A percentile compares a stretch with the other conserved stretches of the same genome.
phyloP scores from a whole-genome alignment of 2,888 invertebrate genomes.

The Amphiduros pacificus region DNA sequence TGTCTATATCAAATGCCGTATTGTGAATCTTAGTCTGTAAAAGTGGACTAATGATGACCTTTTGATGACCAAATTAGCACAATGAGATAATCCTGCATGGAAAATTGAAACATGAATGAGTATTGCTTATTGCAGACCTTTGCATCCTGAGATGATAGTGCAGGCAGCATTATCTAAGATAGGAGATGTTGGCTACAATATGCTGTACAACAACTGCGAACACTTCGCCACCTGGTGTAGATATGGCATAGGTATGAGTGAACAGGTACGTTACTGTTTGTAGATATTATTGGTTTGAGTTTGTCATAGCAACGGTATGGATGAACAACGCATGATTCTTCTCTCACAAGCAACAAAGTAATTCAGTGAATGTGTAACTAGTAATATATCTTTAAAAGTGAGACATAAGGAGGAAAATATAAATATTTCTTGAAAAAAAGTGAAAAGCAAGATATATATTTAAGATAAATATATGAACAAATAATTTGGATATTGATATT shows the following conservation, averaged over 20 bases:
- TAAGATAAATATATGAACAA: too few species aligned
- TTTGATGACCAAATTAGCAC: too few species aligned
- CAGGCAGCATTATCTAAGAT: constrained; percentile 43
- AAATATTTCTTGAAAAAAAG: too few species aligned
- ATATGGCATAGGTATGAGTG: constrained; percentile 48
- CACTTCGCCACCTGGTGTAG: constrained; percentile 57
- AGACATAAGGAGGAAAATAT: too few species aligned
- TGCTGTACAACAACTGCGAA: constrained; percentile 56
- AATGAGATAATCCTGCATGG: background rate
- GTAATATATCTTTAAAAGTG: background rate
- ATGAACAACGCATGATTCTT: background rate
- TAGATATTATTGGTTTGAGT: background rate
- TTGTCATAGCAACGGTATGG: background rate
- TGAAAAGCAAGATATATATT: too few species aligned
- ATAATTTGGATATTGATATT: too few species aligned
- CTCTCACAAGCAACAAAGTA: background rate
- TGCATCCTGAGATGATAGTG: constrained; percentile 37
- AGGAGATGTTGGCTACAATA: constrained; percentile 52
- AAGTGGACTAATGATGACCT: too few species aligned
- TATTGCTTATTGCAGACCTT: constrained; percentile 34
- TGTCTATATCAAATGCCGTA: too few species aligned
- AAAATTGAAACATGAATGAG: background rate
- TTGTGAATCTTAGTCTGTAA: too few species aligned
- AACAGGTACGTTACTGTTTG: constrained; percentile 64
- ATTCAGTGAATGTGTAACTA: background rate